These are phyloP conservation scores for Mimumesa dahlbomi DNA, from an alignment of 2,888 invertebrate genomes.

Conservation along the genomic window DNA sequence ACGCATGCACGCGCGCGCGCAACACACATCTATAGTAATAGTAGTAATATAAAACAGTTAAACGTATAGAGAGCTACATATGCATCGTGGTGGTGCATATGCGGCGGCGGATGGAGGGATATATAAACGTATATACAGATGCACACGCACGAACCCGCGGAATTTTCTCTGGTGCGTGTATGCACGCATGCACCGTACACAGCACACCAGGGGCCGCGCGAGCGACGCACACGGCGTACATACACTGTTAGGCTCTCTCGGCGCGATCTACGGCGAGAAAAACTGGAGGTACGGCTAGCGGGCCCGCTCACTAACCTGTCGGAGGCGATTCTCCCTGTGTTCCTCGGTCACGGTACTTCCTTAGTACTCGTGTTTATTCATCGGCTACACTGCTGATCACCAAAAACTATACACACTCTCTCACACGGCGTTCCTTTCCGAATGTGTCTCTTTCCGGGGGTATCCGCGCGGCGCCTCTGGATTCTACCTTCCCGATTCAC, in stretches of 20 bases:
- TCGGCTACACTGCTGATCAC: slow-evolving; percentile 58
- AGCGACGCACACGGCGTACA: slow-evolving; percentile 58
- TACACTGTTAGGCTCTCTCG: slow-evolving; percentile 36
- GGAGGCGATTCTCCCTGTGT: slow-evolving; percentile 62
- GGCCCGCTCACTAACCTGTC: slow-evolving; percentile 63
- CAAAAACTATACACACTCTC: slow-evolving; percentile 56
- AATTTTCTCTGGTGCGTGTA: slow-evolving; percentile 63
- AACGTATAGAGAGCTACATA: slow-evolving; percentile 38
- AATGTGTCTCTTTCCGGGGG: slow-evolving; percentile 34
- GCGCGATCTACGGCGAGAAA: slow-evolving; percentile 51
- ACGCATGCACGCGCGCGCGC: no score
- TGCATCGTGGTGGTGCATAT: slow-evolving; percentile 17
- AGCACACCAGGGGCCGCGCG: slow-evolving; percentile 53
- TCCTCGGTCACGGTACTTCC: slow-evolving; percentile 41
- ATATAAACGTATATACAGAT: slow-evolving; percentile 33
- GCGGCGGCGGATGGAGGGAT: neutral
- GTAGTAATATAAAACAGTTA: slow-evolving; percentile 38
- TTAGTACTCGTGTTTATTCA: slow-evolving; percentile 49
- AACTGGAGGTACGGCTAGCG: slow-evolving; percentile 26
- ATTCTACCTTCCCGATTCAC: slow-evolving; percentile 39
- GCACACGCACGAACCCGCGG: slow-evolving; percentile 60
- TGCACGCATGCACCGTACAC: slow-evolving; percentile 61
- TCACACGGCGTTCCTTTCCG: slow-evolving; percentile 43
- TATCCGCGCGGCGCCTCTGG: slow-evolving; percentile 46
- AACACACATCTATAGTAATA: no score